Conservation (phyloP, 2,888 invertebrate species). For the Brenthis ino region DNA sequence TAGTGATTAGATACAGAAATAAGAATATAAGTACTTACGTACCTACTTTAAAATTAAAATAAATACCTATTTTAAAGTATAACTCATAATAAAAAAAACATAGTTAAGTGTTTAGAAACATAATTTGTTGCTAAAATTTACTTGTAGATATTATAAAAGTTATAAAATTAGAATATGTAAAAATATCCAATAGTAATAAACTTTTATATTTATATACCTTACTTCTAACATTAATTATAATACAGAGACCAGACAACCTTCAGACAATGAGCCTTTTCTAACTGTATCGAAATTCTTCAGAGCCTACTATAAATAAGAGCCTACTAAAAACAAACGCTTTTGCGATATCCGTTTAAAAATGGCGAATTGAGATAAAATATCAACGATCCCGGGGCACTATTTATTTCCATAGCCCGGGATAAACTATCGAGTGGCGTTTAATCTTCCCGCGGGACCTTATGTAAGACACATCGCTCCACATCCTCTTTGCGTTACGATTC, state of each 20-base stretch:
- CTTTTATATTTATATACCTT: neutral
- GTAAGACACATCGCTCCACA: constrained; percentile 15
- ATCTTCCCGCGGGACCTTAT: constrained; percentile 31
- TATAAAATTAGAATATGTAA: too few species aligned
- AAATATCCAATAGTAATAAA: neutral
- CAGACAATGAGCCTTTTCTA: neutral
- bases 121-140: too few species aligned
- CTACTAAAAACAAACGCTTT: constrained; percentile 31
- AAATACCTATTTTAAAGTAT: too few species aligned
- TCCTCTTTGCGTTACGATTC: constrained; percentile 15
- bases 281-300: constrained; percentile 3
- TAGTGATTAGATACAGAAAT: too few species aligned
- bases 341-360: constrained; percentile 37
- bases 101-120: too few species aligned
- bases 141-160: too few species aligned
- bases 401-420: constrained; percentile 40
- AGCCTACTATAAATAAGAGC: constrained; percentile 27
- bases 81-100: too few species aligned
- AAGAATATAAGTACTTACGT: too few species aligned
- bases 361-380: constrained; percentile 42
- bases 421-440: constrained; percentile 36
- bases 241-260: neutral
- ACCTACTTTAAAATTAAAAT: too few species aligned
- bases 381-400: constrained; percentile 36
- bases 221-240: neutral